Evolutionary conservation across 2,888 invertebrate species (phyloP).

Genomic region (Ormyrus rosae): DNA sequence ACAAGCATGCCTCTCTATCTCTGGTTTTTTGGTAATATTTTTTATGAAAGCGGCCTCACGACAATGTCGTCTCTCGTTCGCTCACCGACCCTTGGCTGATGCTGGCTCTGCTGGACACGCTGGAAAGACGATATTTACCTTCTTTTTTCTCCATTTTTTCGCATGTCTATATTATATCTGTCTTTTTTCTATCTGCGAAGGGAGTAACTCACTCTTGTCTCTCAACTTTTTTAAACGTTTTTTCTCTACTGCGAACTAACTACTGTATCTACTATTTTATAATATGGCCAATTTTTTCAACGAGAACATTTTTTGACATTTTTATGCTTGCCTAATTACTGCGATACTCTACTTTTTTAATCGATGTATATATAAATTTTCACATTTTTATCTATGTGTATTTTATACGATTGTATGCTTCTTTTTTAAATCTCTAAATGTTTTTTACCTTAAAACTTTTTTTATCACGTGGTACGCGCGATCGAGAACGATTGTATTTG

Average conservation of each 20-base stretch:
- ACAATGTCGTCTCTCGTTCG: slow-evolving; percentile 56
- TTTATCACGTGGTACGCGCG: slow-evolving; percentile 35
- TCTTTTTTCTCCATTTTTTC: slow-evolving; percentile 63
- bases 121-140: slow-evolving; percentile 53
- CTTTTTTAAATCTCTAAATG: slow-evolving; percentile 38
- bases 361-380: slow-evolving; percentile 10
- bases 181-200: background rate
- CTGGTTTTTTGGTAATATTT: slow-evolving; percentile 32
- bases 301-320: background rate
- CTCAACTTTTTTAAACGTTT: no score
- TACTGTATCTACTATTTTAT: background rate
- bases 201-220: no score
- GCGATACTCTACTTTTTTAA: slow-evolving; percentile 10
- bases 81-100: slow-evolving; percentile 64
- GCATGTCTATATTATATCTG: slow-evolving; percentile 49
- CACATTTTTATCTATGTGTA: slow-evolving; percentile 39
- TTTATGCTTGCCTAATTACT: slow-evolving; percentile 28
- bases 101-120: slow-evolving; percentile 65
- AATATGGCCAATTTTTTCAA: background rate
- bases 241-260: no score
- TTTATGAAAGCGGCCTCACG: slow-evolving; percentile 53
- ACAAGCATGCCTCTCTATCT: slow-evolving; percentile 26
- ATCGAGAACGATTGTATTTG: background rate
- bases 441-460: background rate
- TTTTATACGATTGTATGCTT: slow-evolving; percentile 33